Percentiles rank a stretch among this genome's conserved stretches.
phyloP scores from a whole-genome alignment of 2,797 vertebrate species.

The Cyprinella venusta region DNA sequence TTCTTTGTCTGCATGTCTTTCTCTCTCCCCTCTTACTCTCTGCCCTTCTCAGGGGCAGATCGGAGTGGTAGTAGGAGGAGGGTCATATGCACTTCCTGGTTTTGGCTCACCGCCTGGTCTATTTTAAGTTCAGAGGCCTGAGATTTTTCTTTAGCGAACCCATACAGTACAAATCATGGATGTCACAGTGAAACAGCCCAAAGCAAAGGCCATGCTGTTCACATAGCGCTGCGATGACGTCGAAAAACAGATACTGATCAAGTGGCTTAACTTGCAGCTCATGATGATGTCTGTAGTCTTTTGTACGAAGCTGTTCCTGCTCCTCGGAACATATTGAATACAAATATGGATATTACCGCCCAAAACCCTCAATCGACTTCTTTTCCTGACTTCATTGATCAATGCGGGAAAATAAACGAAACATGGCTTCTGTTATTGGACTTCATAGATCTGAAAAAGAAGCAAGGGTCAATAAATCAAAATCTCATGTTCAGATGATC shows the following conservation, averaged over 20 bases:
- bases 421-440: constrained; percentile 17
- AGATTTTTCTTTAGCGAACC: constrained; percentile 70
- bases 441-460: constrained; percentile 46
- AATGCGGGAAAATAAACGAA: constrained; percentile 39
- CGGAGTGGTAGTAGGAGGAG: constrained; percentile 55
- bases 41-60: constrained; percentile 43
- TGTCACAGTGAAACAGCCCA: constrained; percentile 63
- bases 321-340: constrained; percentile 64
- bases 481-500: constrained; percentile 33
- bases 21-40: constrained; percentile 42
- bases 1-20: constrained; percentile 28
- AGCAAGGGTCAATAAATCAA: constrained; percentile 34
- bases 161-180: constrained; percentile 64
- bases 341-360: constrained; percentile 59
- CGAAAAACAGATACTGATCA: constrained; percentile 40
- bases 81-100: constrained; percentile 70
- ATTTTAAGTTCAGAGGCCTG: constrained; percentile 72
- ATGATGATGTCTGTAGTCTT: constrained; percentile 56
- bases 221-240: constrained; percentile 53
- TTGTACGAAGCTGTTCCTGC: constrained; percentile 54
- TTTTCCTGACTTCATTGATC: constrained; percentile 57
- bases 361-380: constrained; percentile 56
- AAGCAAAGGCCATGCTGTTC: constrained; percentile 63
- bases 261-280: constrained; percentile 6
- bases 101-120: constrained; percentile 72